Conservation (phyloP, 64 coral and sea anemone species). For the Hydrozoanthus tunicans region DNA sequence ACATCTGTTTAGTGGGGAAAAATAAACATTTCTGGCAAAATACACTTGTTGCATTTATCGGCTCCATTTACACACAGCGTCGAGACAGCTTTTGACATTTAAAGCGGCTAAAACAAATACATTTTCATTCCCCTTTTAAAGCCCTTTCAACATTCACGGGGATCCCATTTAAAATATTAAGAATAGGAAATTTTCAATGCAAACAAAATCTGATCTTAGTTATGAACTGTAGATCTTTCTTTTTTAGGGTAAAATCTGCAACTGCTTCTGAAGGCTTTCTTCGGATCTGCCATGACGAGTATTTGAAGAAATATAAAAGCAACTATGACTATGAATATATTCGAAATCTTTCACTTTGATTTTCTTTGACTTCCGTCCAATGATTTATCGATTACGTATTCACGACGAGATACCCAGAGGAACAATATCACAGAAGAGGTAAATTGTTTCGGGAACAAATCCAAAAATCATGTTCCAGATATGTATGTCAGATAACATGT, state of each 20-base stretch:
- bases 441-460: conserved; percentile 48
- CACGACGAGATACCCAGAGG: conserved; percentile 21
- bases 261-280: too few species aligned
- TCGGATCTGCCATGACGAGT: too few species aligned
- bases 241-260: too few species aligned
- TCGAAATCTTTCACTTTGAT: neutral
- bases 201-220: conserved; percentile 14
- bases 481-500: neutral
- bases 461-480: conserved; percentile 1
- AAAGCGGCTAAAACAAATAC: neutral
- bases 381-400: conserved; percentile 12
- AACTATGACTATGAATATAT: neutral
- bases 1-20: conserved; percentile 38
- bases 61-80: neutral
- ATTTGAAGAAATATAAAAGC: neutral
- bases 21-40: conserved; percentile 58
- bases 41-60: conserved; percentile 33
- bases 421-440: conserved; percentile 1
- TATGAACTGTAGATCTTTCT: neutral
- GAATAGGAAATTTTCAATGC: neutral
- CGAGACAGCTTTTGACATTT: conserved; percentile 25
- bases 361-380: conserved; percentile 9
- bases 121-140: neutral
- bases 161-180: neutral
- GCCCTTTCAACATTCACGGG: neutral